phyloP scores from a whole-genome alignment of 2,113 vertebrate genomes.

The Cynocephalus volans region DNA sequence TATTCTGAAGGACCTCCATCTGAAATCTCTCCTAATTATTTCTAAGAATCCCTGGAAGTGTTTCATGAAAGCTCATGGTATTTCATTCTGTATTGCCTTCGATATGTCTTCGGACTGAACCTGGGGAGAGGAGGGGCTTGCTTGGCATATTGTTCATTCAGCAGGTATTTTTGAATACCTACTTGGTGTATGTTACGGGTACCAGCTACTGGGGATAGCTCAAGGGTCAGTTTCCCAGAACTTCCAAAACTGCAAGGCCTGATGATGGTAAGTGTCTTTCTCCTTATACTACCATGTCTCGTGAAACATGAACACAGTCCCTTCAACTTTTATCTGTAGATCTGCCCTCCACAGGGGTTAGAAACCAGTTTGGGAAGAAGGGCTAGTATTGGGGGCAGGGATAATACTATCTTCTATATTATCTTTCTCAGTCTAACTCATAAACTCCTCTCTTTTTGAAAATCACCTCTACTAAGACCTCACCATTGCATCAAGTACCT shows the following conservation, averaged over 20 bases:
- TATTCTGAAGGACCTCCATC: neutral
- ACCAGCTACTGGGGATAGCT: neutral
- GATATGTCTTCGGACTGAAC: neutral
- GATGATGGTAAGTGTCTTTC: neutral
- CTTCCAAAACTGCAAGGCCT: neutral
- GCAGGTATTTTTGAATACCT: neutral
- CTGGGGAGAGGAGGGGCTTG: too few relatives aligned
- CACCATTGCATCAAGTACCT: neutral
- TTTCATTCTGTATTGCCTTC: neutral
- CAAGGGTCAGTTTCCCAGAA: neutral
- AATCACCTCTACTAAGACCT: neutral
- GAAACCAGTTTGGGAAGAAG: fast-evolving
- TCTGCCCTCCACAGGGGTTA: fast-evolving
- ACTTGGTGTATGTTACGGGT: neutral
- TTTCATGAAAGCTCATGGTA: neutral
- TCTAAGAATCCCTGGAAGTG: neutral
- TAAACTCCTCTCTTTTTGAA: neutral
- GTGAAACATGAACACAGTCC: neutral
- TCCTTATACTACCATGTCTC: neutral
- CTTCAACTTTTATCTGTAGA: neutral
- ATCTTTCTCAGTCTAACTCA: neutral
- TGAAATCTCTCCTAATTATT: neutral
- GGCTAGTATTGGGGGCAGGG: too few relatives aligned
- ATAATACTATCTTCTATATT: neutral
- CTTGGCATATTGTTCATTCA: too few relatives aligned